A percentile compares a stretch with the other conserved stretches of the same genome.
These are phyloP conservation scores for Ivindomyrus marchei DNA, from an alignment of 2,113 vertebrate species.

Conservation along the genomic window DNA sequence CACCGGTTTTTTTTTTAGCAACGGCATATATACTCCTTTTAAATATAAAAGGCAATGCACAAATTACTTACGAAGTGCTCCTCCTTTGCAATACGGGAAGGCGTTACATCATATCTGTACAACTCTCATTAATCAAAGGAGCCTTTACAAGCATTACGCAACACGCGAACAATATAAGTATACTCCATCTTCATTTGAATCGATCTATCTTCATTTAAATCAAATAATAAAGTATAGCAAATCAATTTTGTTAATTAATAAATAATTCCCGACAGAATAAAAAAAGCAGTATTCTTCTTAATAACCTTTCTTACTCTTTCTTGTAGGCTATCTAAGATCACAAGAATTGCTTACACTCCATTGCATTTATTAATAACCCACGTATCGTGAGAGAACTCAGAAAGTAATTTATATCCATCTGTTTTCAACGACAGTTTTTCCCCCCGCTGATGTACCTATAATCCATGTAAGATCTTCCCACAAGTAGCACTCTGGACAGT, in stretches of 20 bases:
- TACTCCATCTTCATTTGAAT: background rate
- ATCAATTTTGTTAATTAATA: background rate
- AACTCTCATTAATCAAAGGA: background rate
- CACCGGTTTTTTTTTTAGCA: background rate
- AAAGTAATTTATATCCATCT: background rate
- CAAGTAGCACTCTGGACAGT: background rate
- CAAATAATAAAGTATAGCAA: background rate
- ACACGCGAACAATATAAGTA: background rate
- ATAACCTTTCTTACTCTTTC: background rate
- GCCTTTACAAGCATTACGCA: background rate
- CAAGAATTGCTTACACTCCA: background rate
- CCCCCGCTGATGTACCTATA: background rate
- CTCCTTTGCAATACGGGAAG: background rate
- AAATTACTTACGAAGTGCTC: background rate
- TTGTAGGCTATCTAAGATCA: slow-evolving; percentile 15
- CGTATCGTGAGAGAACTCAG: background rate
- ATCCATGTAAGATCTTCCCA: background rate
- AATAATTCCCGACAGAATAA: background rate
- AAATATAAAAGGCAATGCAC: background rate
- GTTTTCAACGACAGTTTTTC: background rate
- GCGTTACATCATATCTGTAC: background rate
- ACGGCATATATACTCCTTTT: background rate
- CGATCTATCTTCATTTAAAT: background rate
- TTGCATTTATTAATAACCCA: background rate
- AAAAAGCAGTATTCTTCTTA: background rate